Evolutionary conservation across 2,797 vertebrate genomes (phyloP).

Genomic region (Notolabrus celidotus): DNA sequence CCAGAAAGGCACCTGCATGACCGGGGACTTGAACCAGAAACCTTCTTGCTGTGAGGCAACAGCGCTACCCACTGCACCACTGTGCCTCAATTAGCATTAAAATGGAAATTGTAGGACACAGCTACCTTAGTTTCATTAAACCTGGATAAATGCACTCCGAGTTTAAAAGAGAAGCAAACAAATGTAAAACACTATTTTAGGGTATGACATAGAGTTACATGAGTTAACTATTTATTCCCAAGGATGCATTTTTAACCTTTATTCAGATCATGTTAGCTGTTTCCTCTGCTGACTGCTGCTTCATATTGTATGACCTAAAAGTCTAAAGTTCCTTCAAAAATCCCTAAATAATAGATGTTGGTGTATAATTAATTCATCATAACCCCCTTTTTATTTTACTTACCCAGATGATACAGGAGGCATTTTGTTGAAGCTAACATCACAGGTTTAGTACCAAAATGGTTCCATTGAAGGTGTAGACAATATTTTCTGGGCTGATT

Average conservation of each 20-base stretch:
- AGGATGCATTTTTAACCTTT: neutral
- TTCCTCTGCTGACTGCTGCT: too few species aligned
- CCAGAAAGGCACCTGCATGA: too few species aligned
- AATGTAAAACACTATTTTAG: too few species aligned
- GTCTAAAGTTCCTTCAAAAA: neutral
- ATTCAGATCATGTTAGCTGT: neutral
- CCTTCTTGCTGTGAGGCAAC: too few species aligned
- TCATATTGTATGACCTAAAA: neutral
- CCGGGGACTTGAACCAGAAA: too few species aligned
- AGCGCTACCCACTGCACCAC: too few species aligned
- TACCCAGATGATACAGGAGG: neutral
- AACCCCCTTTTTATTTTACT: too few species aligned
- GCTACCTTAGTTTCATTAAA: neutral
- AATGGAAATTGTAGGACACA: too few species aligned
- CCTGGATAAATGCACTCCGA: neutral
- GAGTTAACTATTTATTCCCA: neutral
- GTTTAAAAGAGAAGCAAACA: neutral
- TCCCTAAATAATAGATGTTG: neutral
- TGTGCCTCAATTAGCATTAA: too few species aligned
- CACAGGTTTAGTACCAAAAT: neutral
- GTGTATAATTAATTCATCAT: neutral
- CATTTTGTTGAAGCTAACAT: neutral
- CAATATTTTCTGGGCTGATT: neutral
- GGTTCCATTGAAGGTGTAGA: neutral
- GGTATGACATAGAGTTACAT: neutral